Evolutionary conservation across 1,140 invertebrate species (phyloP).

Genomic region (Drosophila biarmipes): DNA sequence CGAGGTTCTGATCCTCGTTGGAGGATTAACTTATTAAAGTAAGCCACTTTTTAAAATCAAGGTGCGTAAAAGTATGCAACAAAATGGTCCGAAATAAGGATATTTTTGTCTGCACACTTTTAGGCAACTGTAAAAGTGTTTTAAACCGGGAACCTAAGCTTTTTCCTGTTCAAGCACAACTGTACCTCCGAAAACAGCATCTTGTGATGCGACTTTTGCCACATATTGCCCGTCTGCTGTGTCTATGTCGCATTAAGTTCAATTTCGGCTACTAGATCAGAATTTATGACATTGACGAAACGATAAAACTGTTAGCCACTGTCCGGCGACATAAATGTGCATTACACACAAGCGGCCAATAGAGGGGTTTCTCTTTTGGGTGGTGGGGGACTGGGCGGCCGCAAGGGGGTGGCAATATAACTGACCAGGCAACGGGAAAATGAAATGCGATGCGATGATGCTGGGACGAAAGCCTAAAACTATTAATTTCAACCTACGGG

Average conservation of each 20-base stretch:
- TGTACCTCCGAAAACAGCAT: slow-evolving; percentile 14
- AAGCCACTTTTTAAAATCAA: too few species aligned
- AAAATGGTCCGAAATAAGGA: too few species aligned
- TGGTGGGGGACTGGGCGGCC: not conserved
- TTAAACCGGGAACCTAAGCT: too few species aligned
- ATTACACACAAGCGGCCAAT: slow-evolving; percentile 49
- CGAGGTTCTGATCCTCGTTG: too few species aligned
- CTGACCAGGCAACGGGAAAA: slow-evolving; percentile 52
- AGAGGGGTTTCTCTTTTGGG: not conserved
- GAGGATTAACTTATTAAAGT: too few species aligned
- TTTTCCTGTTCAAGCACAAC: slow-evolving; percentile 12
- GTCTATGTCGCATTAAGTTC: slow-evolving; percentile 73
- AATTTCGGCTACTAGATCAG: slow-evolving; percentile 80
- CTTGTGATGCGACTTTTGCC: not conserved
- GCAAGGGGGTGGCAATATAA: slow-evolving; percentile 45
- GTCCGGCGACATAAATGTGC: slow-evolving; percentile 70
- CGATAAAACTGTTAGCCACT: slow-evolving; percentile 79
- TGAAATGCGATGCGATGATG: slow-evolving; percentile 72
- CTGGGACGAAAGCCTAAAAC: slow-evolving; percentile 75
- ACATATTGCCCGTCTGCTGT: slow-evolving; percentile 4
- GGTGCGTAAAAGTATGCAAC: too few species aligned
- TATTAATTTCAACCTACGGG: slow-evolving; percentile 76
- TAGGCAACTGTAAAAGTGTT: too few species aligned
- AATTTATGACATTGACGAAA: slow-evolving; percentile 83
- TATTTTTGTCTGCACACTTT: not conserved